Evolutionary conservation across 2,113 vertebrate species (phyloP), one percentile per base, ranked within the genome.

Genomic region (Nycticorax nycticorax): DNA sequence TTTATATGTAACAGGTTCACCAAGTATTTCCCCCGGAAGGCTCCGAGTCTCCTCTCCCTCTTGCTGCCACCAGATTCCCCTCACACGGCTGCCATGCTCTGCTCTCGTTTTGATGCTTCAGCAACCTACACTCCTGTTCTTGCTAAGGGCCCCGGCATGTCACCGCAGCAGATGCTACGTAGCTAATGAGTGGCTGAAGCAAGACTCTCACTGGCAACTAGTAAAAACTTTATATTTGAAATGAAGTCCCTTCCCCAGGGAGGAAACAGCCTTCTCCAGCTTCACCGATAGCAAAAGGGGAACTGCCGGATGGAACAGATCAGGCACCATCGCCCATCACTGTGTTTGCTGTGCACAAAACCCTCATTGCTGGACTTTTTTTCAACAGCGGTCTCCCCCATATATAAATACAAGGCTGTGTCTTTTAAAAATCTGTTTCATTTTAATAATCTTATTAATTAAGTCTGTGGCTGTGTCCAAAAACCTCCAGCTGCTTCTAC

Each of bases 331-430:
- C 1, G 35, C 33, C 41, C 50, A 12, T 9, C 4, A 3, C 28
- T 60, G 20, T 22, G 41, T 48, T 82, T 68, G 43, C 75, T 28
- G 19, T 30, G 20, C 41, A 62, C 66, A 66, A 55, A 62, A 0
- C 45, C 43, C 50, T 85, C 18, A 1, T 16, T 3, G 18, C 15
- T 8, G 39, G 39, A n/a, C 32, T 45, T 8, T 35, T 78, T 48
- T 30, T 8, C 32, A 78, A 12, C 39, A 60, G 57, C 0, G 0
- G 22, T 28, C 3, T 0, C 6, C 9, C 13, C 17, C 8, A 3
- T 43, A 30, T 53, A 14, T 26, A 56, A 82, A 82, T 35, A 59
- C 3, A 4, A 52, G 11, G 26, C 28, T 7, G 4, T 26, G 17
- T 43, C 52, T 75, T 89, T 78, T n/a, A 41, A 47, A 94, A 82